A percentile compares a stretch with the other conserved stretches of the same genome.
Evolutionary conservation across 2,888 invertebrate species (phyloP).

Genomic region (Odontocolon sp.): DNA sequence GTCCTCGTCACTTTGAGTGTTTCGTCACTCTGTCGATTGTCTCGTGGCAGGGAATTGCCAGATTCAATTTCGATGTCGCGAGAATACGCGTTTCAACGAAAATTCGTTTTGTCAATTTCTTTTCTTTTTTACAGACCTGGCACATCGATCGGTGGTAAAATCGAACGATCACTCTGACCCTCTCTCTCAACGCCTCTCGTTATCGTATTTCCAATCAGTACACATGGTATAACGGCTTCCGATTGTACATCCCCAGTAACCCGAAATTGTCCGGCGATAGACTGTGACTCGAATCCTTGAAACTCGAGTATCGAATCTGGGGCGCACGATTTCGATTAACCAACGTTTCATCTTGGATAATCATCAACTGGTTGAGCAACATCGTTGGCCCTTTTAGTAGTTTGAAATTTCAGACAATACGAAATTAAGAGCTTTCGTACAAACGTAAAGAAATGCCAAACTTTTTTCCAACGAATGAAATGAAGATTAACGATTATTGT

Average conservation of each 20-base stretch:
- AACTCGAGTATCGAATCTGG: neutral
- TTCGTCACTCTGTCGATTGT: conserved; percentile 8
- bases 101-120: neutral
- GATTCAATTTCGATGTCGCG: conserved; percentile 14
- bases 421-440: conserved; percentile 1
- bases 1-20: conserved; percentile 33
- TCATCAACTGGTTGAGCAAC: conserved; percentile 1
- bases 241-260: neutral
- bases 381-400: neutral
- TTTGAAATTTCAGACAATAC: conserved; percentile 17
- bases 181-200: too few relatives aligned
- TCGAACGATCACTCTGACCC: too few relatives aligned
- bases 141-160: neutral
- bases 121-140: neutral
- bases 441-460: conserved; percentile 1
- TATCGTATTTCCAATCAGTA: conserved; percentile 3
- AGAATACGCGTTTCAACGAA: neutral
- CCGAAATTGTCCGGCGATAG: conserved; percentile 5
- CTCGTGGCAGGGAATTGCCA: conserved; percentile 20
- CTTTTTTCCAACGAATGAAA: conserved; percentile 42
- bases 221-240: neutral
- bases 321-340: conserved; percentile 12
- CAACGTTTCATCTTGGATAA: neutral
- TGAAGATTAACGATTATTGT: conserved; percentile 14
- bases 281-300: conserved; percentile 1